Evolutionary conservation across 2,888 invertebrate genomes (phyloP), one percentile per base, ranked within the genome.

Genomic region (Scaptomyza tumidula): DNA sequence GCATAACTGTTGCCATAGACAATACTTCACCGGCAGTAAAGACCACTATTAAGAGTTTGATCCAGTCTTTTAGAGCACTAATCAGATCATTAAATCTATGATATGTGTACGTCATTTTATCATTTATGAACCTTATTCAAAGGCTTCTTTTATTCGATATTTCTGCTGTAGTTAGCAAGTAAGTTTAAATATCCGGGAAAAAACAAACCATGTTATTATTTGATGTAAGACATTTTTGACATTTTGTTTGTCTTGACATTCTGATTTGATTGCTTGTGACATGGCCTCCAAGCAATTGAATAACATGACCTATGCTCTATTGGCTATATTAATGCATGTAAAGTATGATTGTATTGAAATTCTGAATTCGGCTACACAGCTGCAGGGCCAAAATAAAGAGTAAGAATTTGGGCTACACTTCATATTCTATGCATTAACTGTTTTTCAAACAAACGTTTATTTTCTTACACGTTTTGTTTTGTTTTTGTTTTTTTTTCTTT

Each of bases 361-460:
- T 54, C 37, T 4, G 31, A 65, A 68, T 59, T 45, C 6, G 76
- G 62, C 59, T 55, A 70, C 16, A 41, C 41, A 41, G 81, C 71
- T 80, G 78, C 69, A 48, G 52, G 72, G 44, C 29, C 27, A 14
- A 43, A 13, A 9, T 9, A 9, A 41, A 41, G 4, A 16, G 53
- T 29, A 44, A 33, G 46, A 69, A 56, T 55, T 55, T 53, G 62
- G 50, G 61, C 52, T 27, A 53, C 48, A 65, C 59, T 63, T 83
- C 78, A 86, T 83, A 63, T 86, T 66, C 71, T 83, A 83, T 86
- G 82, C 82, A 82, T 78, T 85, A 84, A 86, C 78, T 71, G 87
- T 73, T 70, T 65, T 61, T 57, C 59, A 45, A 64, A 46, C 37
- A 58, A 41, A 56, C 29, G 53, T 31, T 45, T 14, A 7, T 31